Percentiles rank a stretch among this genome's conserved stretches.
These are phyloP conservation scores for Phaethon lepturus DNA, from an alignment of 2,113 vertebrate species.

Conservation along the genomic window DNA sequence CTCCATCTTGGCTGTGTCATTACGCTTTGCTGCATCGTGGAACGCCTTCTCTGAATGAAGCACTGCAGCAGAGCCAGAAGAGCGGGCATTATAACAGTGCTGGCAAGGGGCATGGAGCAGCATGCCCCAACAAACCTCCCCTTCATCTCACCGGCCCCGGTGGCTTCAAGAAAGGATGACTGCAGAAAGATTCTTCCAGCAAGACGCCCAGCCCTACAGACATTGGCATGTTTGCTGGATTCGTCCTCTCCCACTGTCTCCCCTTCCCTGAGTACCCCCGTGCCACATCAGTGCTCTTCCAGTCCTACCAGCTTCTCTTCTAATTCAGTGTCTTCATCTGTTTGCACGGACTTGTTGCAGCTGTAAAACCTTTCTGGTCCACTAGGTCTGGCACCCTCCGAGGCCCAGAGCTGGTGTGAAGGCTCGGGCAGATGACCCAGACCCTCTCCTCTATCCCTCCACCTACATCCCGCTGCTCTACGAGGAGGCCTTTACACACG, in stretches of 20 bases:
- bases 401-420: not conserved
- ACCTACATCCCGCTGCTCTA: not conserved
- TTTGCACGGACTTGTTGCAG: not conserved
- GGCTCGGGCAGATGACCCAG: not conserved
- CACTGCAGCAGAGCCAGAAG: conserved; percentile 71
- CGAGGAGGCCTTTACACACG: not conserved
- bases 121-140: not conserved
- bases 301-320: not conserved
- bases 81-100: not conserved
- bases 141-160: fast-evolving
- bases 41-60: conserved; percentile 87
- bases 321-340: not conserved
- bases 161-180: not conserved
- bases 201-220: not conserved
- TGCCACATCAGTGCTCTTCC: not conserved
- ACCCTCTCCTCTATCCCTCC: not conserved
- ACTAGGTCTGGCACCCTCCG: not conserved
- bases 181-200: not conserved
- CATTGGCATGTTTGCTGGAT: not conserved
- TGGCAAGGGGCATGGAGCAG: not conserved
- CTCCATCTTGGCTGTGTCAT: conserved; percentile 79
- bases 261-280: not conserved
- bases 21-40: conserved; percentile 82
- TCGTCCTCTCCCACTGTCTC: not conserved
- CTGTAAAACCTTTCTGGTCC: not conserved